A percentile compares a stretch with the other conserved stretches of the same genome.
phyloP scores from a whole-genome alignment of 2,113 vertebrate species.

The Marmota monax region DNA sequence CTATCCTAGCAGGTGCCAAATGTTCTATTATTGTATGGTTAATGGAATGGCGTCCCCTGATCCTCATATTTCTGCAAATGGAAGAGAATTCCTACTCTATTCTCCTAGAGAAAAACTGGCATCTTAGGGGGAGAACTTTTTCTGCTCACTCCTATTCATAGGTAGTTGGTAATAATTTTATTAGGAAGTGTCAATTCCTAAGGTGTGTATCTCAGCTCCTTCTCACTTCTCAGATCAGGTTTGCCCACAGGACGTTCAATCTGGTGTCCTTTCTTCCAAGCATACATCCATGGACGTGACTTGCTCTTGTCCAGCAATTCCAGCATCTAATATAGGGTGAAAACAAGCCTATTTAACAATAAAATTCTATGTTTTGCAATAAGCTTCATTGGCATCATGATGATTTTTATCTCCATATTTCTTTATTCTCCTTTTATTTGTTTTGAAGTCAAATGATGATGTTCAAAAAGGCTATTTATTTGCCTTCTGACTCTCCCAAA shows the following conservation, averaged over 20 bases:
- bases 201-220: neutral
- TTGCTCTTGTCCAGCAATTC: neutral
- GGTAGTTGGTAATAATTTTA: neutral
- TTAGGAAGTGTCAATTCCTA: neutral
- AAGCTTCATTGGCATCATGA: neutral
- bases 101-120: neutral
- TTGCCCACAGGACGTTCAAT: neutral
- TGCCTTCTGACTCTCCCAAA: neutral
- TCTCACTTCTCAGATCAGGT: neutral
- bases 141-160: neutral
- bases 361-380: neutral
- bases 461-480: constrained; percentile 9
- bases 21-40: neutral
- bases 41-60: neutral
- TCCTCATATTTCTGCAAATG: neutral
- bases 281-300: neutral
- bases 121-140: neutral
- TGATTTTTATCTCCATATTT: constrained; percentile 25
- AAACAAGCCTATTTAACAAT: neutral
- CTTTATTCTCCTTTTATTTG: neutral
- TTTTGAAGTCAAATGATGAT: neutral
- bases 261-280: neutral
- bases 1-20: neutral
- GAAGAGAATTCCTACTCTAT: neutral
- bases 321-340: neutral